Evolutionary conservation across 2,113 vertebrate genomes (phyloP).

Genomic region (Grus americana): DNA sequence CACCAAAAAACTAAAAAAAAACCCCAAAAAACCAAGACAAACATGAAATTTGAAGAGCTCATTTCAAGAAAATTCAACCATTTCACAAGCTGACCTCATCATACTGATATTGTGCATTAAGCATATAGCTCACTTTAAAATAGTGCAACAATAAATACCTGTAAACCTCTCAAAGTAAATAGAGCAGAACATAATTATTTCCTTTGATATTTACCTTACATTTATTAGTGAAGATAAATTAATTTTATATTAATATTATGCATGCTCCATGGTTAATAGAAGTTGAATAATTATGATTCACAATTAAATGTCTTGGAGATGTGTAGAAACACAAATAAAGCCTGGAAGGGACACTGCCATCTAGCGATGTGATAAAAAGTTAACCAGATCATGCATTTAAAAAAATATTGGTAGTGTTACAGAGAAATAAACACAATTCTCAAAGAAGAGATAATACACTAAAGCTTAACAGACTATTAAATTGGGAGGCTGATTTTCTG

Average conservation of each 20-base stretch:
- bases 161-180: neutral
- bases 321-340: neutral
- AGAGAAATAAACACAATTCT: neutral
- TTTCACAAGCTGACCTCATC: neutral
- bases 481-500: neutral
- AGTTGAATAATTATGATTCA: neutral
- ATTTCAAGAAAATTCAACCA: neutral
- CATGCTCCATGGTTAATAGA: neutral
- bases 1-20: too few relatives aligned
- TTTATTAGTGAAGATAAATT: neutral
- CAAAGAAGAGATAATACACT: neutral
- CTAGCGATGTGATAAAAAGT: neutral
- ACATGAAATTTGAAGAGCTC: neutral
- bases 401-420: neutral
- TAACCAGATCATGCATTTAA: neutral
- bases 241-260: neutral
- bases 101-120: neutral
- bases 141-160: neutral
- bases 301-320: neutral
- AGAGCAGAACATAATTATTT: neutral
- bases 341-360: neutral
- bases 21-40: neutral
- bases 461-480: neutral
- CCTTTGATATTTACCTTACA: neutral
- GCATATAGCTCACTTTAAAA: neutral